Evolutionary conservation across 2,113 vertebrate genomes (phyloP).

Genomic region (Machaerirhynchus nigripectus): DNA sequence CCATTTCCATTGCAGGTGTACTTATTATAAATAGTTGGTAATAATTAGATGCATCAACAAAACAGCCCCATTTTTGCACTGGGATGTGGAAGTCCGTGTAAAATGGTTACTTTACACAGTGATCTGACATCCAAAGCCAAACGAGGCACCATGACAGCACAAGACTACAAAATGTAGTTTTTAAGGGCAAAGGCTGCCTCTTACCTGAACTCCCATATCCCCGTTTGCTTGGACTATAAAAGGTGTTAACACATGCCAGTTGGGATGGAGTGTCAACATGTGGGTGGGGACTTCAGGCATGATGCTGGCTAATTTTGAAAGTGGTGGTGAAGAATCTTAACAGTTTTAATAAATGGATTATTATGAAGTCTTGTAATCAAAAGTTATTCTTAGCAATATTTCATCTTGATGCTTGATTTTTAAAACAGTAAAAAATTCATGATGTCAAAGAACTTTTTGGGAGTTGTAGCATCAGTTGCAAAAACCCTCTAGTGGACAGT

Average conservation of each 20-base stretch:
- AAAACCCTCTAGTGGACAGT: neutral
- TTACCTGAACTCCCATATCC: accelerated
- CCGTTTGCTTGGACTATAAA: neutral
- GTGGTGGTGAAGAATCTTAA: neutral
- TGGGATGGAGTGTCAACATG: neutral
- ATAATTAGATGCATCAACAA: neutral
- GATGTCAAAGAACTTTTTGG: neutral
- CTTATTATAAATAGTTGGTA: neutral
- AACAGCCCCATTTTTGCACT: neutral
- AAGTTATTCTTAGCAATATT: neutral
- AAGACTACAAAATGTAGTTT: neutral
- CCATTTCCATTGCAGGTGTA: neutral
- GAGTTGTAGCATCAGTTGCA: neutral
- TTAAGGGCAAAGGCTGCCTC: neutral
- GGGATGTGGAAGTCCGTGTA: neutral
- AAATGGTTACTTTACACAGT: neutral
- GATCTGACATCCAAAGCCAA: neutral
- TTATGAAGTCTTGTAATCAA: neutral
- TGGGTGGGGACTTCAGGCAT: neutral
- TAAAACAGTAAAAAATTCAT: neutral
- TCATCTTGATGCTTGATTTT: neutral
- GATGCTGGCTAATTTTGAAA: neutral
- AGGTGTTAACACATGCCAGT: accelerated
- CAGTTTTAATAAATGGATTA: neutral
- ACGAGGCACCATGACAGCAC: neutral